phyloP scores from a whole-genome alignment of 2,888 invertebrate genomes.

The Meghimatium bilineatum region DNA sequence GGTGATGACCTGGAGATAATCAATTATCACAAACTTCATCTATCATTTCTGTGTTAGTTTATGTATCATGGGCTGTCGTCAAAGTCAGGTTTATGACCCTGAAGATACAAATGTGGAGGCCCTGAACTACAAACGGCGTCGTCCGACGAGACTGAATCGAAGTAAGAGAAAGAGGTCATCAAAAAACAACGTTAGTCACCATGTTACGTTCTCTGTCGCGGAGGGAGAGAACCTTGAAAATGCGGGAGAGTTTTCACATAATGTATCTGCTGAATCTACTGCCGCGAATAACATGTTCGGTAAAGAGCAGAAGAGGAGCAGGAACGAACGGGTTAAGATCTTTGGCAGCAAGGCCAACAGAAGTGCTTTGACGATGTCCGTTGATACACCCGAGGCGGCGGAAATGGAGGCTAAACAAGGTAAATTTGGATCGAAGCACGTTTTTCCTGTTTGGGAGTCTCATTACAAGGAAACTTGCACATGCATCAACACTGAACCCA shows the following conservation, averaged over 20 bases:
- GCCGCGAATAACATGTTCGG: background rate
- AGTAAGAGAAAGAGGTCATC: conserved; percentile 27
- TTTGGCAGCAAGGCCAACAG: conserved; percentile 19
- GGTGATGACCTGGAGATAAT: background rate
- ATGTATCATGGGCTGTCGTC: conserved; percentile 44
- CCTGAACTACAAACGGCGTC: conserved; percentile 17
- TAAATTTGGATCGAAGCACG: conserved; percentile 33
- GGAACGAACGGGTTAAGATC: conserved; percentile 29
- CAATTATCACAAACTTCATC: background rate
- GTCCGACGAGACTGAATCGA: conserved; percentile 24
- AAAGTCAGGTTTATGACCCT: conserved; percentile 42
- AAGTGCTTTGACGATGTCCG: conserved; percentile 41
- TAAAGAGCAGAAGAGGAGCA: background rate
- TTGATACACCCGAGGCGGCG: conserved; percentile 42
- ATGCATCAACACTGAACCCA: background rate
- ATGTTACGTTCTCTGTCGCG: background rate
- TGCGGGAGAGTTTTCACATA: background rate
- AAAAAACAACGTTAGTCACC: background rate
- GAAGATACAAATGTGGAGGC: conserved; percentile 49
- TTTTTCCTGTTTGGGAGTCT: conserved; percentile 52
- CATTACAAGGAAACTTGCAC: conserved; percentile 16
- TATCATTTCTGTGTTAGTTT: background rate
- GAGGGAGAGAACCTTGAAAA: background rate
- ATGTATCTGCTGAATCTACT: background rate
- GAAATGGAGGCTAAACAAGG: conserved; percentile 42